Evolutionary conservation across 2,797 vertebrate genomes (phyloP).

Genomic region (Siniperca obscura): DNA sequence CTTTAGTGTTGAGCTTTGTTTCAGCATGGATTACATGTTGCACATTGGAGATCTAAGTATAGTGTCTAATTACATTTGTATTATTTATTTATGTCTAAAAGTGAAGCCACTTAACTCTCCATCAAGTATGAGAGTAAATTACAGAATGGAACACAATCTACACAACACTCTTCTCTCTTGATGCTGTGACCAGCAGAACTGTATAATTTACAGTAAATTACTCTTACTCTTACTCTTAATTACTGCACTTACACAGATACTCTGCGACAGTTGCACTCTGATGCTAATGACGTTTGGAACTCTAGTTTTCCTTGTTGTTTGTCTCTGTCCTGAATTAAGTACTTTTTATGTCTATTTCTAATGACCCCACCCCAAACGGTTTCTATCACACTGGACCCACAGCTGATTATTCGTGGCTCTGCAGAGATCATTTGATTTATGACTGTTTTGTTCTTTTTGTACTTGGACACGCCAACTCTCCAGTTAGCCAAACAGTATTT

Average conservation of each 20-base stretch:
- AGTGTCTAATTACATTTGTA: not conserved
- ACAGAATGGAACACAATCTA: conserved; percentile 5
- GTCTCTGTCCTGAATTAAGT: conserved; percentile 24
- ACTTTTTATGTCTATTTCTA: conserved; percentile 37
- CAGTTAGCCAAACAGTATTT: not conserved
- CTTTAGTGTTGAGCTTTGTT: conserved; percentile 12
- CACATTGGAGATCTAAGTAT: not conserved
- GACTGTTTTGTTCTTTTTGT: conserved; percentile 39
- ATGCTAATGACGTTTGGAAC: conserved; percentile 39
- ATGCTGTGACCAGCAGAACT: conserved; percentile 6
- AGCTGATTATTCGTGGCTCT: conserved; percentile 57
- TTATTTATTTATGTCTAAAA: not conserved
- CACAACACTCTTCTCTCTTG: not conserved
- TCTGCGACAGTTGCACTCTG: conserved; percentile 14
- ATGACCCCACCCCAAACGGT: conserved; percentile 20
- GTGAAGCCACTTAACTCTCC: conserved; percentile 1
- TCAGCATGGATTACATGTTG: conserved; percentile 20
- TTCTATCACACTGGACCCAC: conserved; percentile 29
- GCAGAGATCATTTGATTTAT: conserved; percentile 57
- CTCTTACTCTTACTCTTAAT: too few relatives aligned
- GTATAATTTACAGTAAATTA: conserved; percentile 36
- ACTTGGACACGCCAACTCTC: conserved; percentile 4
- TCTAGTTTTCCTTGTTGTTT: conserved; percentile 23
- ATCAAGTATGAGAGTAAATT: conserved; percentile 2
- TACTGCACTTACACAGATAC: not conserved